phyloP scores from a whole-genome alignment of 2,113 vertebrate genomes.

The Lutjanus erythropterus region DNA sequence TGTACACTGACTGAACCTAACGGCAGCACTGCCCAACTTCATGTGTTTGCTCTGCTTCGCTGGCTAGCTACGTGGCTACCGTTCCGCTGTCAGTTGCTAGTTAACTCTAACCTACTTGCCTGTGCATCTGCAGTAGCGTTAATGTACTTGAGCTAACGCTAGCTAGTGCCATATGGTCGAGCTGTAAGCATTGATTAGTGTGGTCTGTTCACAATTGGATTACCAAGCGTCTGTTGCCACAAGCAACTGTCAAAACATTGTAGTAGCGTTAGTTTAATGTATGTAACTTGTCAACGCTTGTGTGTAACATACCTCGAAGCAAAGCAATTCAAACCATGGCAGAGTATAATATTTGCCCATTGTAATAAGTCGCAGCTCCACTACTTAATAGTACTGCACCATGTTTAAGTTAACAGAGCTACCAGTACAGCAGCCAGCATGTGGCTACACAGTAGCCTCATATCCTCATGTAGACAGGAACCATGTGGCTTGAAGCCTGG shows the following conservation, averaged over 20 bases:
- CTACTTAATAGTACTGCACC: neutral
- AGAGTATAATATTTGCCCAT: neutral
- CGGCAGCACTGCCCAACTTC: neutral
- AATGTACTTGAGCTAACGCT: slow-evolving; percentile 47
- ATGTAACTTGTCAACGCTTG: neutral
- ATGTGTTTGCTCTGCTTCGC: neutral
- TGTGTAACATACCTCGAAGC: neutral
- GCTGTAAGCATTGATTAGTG: slow-evolving; percentile 78
- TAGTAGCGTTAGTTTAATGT: slow-evolving; percentile 38
- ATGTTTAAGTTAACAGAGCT: too few species aligned
- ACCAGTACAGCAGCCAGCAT: neutral
- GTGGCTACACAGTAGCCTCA: neutral
- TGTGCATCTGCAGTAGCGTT: neutral
- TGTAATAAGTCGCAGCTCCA: neutral
- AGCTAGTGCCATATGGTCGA: slow-evolving; percentile 73
- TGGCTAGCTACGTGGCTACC: neutral
- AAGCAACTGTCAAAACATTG: slow-evolving; percentile 67
- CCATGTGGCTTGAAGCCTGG: neutral
- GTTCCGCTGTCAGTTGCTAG: too few species aligned
- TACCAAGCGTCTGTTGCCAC: slow-evolving; percentile 67
- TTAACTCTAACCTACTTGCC: too few species aligned
- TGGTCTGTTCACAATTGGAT: slow-evolving; percentile 72
- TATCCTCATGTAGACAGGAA: neutral
- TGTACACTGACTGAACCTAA: neutral
- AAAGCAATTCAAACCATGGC: too few species aligned